Conservation (phyloP, 2,888 invertebrate genomes). For the Synergus itoensis region DNA sequence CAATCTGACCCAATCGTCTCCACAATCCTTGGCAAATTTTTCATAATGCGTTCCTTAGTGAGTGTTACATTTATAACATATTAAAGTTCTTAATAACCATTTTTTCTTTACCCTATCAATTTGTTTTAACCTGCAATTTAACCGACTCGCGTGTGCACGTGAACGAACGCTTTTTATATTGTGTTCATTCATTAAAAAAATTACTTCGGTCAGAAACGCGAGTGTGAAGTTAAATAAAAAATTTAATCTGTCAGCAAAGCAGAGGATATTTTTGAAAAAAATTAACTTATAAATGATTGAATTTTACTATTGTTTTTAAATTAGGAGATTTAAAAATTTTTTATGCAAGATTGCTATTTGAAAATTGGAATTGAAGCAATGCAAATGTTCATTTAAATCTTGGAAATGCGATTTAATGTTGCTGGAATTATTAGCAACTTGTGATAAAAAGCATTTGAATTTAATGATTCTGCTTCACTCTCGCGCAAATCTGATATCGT, state of each 20-base stretch:
- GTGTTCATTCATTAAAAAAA: neutral
- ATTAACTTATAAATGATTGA: neutral
- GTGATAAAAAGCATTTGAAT: neutral
- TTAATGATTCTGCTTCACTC: neutral
- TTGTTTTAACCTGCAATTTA: too few relatives aligned
- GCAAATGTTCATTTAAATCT: neutral
- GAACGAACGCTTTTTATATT: neutral
- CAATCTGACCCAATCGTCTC: conserved; percentile 70
- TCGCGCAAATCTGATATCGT: neutral
- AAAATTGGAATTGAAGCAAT: neutral
- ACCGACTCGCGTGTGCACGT: conserved; percentile 20
- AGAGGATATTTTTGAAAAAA: neutral
- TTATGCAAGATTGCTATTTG: neutral
- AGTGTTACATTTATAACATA: conserved; percentile 62
- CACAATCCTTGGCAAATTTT: conserved; percentile 55
- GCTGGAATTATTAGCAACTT: neutral
- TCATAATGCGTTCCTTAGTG: conserved; percentile 73
- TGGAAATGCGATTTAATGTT: neutral
- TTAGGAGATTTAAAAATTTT: neutral
- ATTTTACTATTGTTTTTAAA: neutral
- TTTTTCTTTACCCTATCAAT: neutral
- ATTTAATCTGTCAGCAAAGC: neutral
- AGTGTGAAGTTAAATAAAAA: conserved; percentile 18
- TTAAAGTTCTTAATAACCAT: neutral
- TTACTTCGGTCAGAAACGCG: conserved; percentile 11